These are phyloP conservation scores for Strix aluco DNA, from an alignment of 2,113 vertebrate genomes.

Conservation along the genomic window DNA sequence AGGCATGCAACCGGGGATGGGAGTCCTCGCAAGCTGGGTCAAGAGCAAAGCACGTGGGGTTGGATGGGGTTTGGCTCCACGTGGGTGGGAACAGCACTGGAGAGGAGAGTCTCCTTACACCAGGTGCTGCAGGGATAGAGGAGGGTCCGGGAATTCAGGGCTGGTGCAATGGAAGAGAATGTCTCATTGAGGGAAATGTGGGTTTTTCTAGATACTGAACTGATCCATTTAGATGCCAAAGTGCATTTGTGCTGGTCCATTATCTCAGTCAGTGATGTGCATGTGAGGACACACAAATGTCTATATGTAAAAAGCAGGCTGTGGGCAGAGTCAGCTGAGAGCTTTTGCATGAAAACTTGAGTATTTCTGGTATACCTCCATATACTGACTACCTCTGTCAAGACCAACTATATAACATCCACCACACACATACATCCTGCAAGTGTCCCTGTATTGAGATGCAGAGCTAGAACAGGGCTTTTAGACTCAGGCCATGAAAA, in stretches of 20 bases:
- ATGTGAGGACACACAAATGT: background rate
- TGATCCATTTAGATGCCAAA: background rate
- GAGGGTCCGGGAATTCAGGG: background rate
- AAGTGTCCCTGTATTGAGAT: background rate
- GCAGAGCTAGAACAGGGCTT: background rate
- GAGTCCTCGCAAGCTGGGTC: background rate
- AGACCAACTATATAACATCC: background rate
- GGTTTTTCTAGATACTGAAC: background rate
- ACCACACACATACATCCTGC: background rate
- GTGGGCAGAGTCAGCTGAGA: background rate
- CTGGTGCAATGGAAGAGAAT: background rate
- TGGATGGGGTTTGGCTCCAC: background rate
- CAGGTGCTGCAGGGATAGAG: background rate
- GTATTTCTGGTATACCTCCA: background rate
- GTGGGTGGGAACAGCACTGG: background rate
- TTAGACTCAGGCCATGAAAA: background rate
- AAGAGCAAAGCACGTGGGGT: background rate
- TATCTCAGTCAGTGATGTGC: fast-evolving
- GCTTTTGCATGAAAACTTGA: background rate
- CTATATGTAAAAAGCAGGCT: background rate
- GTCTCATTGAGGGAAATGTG: background rate
- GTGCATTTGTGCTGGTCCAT: background rate
- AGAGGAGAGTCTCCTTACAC: background rate
- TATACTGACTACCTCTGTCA: background rate
- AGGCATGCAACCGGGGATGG: background rate